Evolutionary conservation across 1,140 invertebrate species (phyloP).

Genomic region (Eriosoma lanigerum): DNA sequence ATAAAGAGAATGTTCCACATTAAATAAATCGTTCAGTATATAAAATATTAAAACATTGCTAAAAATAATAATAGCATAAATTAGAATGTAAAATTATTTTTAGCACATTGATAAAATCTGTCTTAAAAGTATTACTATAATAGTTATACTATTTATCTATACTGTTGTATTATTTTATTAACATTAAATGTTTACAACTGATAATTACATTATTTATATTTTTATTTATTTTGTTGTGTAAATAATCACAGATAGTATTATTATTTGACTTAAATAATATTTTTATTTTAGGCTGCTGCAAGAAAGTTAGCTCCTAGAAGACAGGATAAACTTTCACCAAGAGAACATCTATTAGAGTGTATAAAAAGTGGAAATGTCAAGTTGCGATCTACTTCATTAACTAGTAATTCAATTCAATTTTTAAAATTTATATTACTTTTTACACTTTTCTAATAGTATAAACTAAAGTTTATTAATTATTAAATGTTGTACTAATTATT

Average conservation of each 20-base stretch:
- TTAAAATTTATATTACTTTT: constrained; percentile 1
- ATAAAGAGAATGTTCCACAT: too few species aligned
- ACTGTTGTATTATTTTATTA: too few species aligned
- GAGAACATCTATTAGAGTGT: constrained; percentile 85
- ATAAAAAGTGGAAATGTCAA: constrained; percentile 76
- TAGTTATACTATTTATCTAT: too few species aligned
- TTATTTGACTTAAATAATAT: neutral
- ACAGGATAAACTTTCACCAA: constrained; percentile 70
- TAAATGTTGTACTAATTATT: neutral
- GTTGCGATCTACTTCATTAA: constrained; percentile 63
- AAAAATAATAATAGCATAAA: too few species aligned
- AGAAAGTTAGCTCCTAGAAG: constrained; percentile 74
- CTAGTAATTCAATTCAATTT: constrained; percentile 7
- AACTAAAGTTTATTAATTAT: neutral
- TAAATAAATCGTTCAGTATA: too few species aligned
- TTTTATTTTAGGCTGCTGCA: constrained; percentile 72
- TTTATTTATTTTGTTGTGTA: neutral
- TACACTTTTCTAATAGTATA: neutral
- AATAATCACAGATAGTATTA: constrained; percentile 18
- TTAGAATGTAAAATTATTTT: too few species aligned
- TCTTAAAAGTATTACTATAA: too few species aligned
- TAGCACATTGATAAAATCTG: too few species aligned
- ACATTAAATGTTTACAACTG: too few species aligned
- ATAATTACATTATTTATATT: neutral
- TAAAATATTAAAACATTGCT: too few species aligned